A percentile compares a stretch with the other conserved stretches of the same genome.
These are phyloP conservation scores for Corbicula japonica DNA, from an alignment of 2,888 invertebrate genomes.

Conservation along the genomic window DNA sequence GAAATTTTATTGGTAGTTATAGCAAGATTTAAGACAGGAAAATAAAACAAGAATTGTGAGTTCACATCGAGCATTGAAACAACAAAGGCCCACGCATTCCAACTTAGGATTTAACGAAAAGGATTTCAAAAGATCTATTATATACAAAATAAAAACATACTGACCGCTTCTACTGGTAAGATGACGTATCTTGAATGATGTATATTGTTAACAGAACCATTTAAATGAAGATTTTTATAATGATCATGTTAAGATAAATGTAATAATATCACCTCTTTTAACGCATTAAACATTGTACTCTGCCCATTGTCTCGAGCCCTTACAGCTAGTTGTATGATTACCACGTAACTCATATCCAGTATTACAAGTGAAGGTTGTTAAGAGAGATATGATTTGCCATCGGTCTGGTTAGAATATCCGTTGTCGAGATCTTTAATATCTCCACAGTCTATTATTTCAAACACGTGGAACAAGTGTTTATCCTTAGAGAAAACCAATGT, in stretches of 20 bases:
- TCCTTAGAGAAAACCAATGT: no score
- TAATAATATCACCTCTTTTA: neutral
- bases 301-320: neutral
- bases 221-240: neutral
- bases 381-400: neutral
- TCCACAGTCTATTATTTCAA: conserved; percentile 23
- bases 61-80: neutral
- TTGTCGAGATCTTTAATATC: neutral
- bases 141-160: neutral
- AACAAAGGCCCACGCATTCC: neutral
- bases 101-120: neutral
- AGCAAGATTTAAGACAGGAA: no score
- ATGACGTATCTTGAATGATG: neutral
- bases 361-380: neutral
- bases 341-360: neutral
- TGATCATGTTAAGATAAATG: neutral
- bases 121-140: neutral
- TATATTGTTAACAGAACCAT: neutral
- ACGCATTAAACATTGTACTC: neutral
- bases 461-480: no score
- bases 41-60: no score
- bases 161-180: neutral
- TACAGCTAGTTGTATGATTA: neutral
- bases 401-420: neutral
- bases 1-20: no score